These are phyloP conservation scores for Torymus texanus DNA, from an alignment of 2,888 invertebrate species.

Conservation along the genomic window DNA sequence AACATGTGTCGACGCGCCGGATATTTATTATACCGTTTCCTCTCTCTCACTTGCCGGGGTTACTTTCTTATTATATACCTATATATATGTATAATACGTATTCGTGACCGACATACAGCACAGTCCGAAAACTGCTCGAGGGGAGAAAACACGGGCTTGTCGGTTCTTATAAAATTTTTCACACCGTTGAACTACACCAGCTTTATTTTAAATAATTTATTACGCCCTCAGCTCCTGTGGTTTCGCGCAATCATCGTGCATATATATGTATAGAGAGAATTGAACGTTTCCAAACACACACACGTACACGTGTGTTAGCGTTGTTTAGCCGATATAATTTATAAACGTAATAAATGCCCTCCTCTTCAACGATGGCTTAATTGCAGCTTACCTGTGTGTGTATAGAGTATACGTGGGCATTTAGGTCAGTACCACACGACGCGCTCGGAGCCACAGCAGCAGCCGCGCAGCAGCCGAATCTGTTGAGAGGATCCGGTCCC, in stretches of 20 bases:
- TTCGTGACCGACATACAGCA: conserved; percentile 43
- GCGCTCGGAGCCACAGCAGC: no score
- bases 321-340: neutral
- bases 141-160: conserved; percentile 13
- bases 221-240: no score
- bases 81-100: neutral
- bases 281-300: neutral
- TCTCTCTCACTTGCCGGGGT: neutral
- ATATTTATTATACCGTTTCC: conserved; percentile 22
- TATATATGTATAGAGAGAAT: no score
- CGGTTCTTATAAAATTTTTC: no score
- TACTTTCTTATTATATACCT: no score
- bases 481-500: conserved; percentile 25
- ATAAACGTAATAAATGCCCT: no score
- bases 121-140: conserved; percentile 9
- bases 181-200: no score
- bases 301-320: neutral
- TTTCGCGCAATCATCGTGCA: no score
- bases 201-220: no score
- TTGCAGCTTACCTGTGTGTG: neutral
- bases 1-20: conserved; percentile 36
- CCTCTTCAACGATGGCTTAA: neutral
- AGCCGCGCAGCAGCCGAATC: no score
- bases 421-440: no score
- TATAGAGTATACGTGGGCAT: no score